Base-by-base conservation (phyloP, 2,797 vertebrate species). In the Gymnoscopelus microlampas region DNA sequence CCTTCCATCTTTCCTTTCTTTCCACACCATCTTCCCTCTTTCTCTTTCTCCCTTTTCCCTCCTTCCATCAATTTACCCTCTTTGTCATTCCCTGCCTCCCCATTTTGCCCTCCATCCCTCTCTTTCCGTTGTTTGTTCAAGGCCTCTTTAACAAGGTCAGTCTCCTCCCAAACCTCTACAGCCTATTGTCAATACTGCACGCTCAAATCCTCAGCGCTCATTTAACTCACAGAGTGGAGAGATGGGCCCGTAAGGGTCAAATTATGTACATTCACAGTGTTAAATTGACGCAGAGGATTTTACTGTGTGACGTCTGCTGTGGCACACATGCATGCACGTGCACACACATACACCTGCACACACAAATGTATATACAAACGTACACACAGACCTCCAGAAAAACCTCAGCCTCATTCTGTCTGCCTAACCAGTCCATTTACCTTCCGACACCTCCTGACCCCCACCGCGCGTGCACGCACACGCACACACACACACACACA, bases 41-140 rank as follows among this genome's bases (percentile, higher is more conserved):
- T 1, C 23, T 62, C 23, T 32, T 15, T 62, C 60, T 5, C 15
- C 15, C 3, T 15, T 10, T 19, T 47, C 13, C 10, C 13, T 62
- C 23, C 39, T 5, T 49, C 39, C n/a, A 2, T 58, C 58, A 10
- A 24, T 14, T 59, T 14, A 29, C 23, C 5, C 10, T 54, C 9
- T 54, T 8, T 8, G 35, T 39, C 58, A 60, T 60, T 66, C 53
- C 19, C 56, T 44, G 32, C 6, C 23, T 15, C 39, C 26, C 57
- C 48, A 53, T 32, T 63, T 11, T 63, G 64, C 26, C 29, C 12
- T 29, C 63, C 14, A 39, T 68, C 73, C 66, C 65, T 74, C 69
- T 26, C 4, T 77, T 71, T 79, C 74, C 70, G 77, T 87, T 80
- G 79, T 88, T 86, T 90, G 84, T 84, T 87, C 83, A 87, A 89